These are phyloP conservation scores for Xestoiulus laeticollis DNA, from an alignment of 2,888 invertebrate genomes.

Conservation along the genomic window DNA sequence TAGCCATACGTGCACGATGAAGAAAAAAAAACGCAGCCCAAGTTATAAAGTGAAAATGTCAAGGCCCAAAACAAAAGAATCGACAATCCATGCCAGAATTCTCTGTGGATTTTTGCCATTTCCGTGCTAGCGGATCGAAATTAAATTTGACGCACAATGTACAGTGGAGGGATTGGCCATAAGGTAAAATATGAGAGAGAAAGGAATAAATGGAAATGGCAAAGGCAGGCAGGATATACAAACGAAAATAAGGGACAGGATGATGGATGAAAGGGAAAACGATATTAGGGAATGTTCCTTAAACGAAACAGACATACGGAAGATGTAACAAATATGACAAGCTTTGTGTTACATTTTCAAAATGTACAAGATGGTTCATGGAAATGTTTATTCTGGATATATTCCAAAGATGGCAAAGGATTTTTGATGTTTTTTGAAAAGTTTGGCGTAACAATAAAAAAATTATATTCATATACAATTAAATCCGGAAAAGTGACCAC, in stretches of 20 bases:
- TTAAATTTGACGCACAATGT: slow-evolving; percentile 52
- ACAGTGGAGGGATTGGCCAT: neutral
- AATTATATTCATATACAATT: too few relatives aligned
- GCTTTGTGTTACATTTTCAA: neutral
- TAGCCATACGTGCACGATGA: neutral
- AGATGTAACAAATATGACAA: neutral
- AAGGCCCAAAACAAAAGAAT: slow-evolving; percentile 15
- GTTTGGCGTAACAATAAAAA: too few relatives aligned
- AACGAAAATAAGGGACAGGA: neutral
- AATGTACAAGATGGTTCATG: neutral
- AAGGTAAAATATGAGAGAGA: neutral
- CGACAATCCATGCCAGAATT: slow-evolving; percentile 42
- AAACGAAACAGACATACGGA: slow-evolving; percentile 19
- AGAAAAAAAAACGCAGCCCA: neutral
- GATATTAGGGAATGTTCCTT: neutral
- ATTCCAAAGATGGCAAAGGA: too few relatives aligned
- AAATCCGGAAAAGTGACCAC: too few relatives aligned
- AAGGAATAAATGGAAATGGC: slow-evolving; percentile 18
- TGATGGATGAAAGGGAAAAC: neutral
- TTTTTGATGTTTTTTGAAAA: too few relatives aligned
- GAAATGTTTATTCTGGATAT: neutral
- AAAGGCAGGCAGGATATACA: neutral
- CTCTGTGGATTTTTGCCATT: slow-evolving; percentile 46
- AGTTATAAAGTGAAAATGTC: slow-evolving; percentile 36
- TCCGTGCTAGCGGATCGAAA: slow-evolving; percentile 44